Evolutionary conservation across 2,113 vertebrate species (phyloP).

Genomic region (Jacana jacana): DNA sequence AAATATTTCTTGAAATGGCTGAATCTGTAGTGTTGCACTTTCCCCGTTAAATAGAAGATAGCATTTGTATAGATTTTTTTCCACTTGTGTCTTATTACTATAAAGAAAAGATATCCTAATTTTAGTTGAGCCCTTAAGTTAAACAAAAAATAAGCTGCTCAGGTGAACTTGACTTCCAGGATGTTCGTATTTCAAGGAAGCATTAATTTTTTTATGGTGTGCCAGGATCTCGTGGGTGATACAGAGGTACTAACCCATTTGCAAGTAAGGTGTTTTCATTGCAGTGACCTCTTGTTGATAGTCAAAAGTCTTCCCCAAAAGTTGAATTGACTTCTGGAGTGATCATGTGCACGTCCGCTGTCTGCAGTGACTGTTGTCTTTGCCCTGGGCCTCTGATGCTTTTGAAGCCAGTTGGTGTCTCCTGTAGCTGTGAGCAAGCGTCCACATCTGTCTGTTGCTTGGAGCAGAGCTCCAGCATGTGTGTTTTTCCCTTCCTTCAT

Average conservation of each 20-base stretch:
- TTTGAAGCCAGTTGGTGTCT: neutral
- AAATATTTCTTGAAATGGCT: neutral
- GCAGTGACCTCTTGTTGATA: neutral
- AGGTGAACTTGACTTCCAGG: neutral
- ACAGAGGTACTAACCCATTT: neutral
- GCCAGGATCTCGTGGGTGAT: neutral
- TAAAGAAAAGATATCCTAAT: neutral
- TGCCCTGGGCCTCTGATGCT: neutral
- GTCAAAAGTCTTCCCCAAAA: neutral
- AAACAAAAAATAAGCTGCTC: neutral
- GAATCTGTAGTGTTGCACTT: neutral
- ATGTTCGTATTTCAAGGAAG: neutral
- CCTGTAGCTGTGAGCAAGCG: neutral
- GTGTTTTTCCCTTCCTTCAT: neutral
- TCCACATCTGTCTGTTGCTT: neutral
- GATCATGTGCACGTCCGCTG: accelerated
- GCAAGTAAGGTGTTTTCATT: neutral
- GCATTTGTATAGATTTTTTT: neutral
- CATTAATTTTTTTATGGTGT: neutral
- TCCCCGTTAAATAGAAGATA: neutral
- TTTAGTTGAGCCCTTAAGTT: neutral
- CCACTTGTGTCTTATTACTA: neutral
- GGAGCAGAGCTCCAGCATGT: neutral
- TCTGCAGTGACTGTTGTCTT: neutral
- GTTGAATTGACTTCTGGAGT: neutral